These are phyloP conservation scores for Mesembrinibis cayennensis DNA, from an alignment of 2,113 vertebrate genomes.

Conservation along the genomic window DNA sequence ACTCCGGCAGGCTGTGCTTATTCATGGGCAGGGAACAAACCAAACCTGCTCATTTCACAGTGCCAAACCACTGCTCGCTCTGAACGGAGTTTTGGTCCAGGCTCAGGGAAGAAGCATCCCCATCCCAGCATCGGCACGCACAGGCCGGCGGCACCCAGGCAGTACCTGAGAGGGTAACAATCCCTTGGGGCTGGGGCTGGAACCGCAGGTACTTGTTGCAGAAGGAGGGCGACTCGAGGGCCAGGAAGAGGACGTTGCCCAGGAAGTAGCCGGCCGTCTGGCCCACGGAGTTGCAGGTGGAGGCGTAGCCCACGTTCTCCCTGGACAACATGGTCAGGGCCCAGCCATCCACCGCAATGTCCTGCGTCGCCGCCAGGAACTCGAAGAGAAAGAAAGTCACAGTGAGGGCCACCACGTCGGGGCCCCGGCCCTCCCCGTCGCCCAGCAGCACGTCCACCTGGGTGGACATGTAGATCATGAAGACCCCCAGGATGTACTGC, in stretches of 20 bases:
- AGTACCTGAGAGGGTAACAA: conserved; percentile 95
- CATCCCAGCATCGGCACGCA: rapidly evolving
- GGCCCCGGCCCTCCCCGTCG: conserved; percentile 71
- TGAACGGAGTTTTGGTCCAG: not conserved
- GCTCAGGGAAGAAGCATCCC: not conserved
- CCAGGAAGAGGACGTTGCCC: conserved; percentile 95
- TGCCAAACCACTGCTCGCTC: rapidly evolving
- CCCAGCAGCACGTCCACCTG: conserved; percentile 84
- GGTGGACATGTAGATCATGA: conserved; percentile 92
- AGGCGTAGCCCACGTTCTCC: conserved; percentile 96
- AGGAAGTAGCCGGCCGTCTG: conserved; percentile 98
- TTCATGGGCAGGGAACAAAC: not conserved
- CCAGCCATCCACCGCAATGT: conserved; percentile 98
- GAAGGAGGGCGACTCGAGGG: conserved; percentile 93
- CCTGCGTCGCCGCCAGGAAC: conserved; percentile 98
- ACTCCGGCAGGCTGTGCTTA: not conserved
- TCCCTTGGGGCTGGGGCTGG: conserved; percentile 84
- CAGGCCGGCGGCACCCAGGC: not conserved
- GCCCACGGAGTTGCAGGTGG: conserved; percentile 97
- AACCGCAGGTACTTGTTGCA: conserved; percentile 95
- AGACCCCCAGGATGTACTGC: conserved; percentile 92
- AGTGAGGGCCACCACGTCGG: conserved; percentile 85
- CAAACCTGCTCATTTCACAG: not conserved
- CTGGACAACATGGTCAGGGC: conserved; percentile 95
- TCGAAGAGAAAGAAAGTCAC: conserved; percentile 92